Base-by-base conservation (phyloP, 2,113 vertebrate species). In the Pyxicephalus adspersus region DNA sequence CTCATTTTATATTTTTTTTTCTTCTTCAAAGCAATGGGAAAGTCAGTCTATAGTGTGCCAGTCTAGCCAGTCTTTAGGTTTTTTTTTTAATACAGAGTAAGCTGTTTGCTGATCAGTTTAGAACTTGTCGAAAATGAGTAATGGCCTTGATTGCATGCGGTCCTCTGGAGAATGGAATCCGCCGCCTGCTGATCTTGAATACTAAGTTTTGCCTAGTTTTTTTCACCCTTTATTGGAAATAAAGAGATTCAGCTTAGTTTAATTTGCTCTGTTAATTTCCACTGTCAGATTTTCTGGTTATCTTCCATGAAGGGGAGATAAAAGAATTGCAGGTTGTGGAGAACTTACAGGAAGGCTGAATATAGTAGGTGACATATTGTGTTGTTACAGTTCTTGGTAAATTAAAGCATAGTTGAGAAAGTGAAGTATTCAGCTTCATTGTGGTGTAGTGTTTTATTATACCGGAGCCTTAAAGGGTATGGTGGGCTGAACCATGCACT, bases 71-170 rank as follows among this genome's bases (percentile, higher is more conserved):
- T 81, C 54, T 73, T 57, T 57, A 55, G 25, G 18, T 23, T 61
- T 25, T 61, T 60, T 45, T 5, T 74, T 23, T 17, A 31, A 64
- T 75, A 51, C 50, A 71, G 68, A 83, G 82, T 64, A 71, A 82
- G 83, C 83, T 82, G 68, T 83, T 79, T 78, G 72, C 83, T 60
- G 84, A 81, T 85, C 57, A 67, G 67, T 83, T 76, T 64, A 55
- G 82, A 75, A 82, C 64, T 83, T 85, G 84, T 85, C 84, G 67
- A 79, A 85, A 82, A 85, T 83, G 78, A 85, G 71, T 78, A 79
- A 85, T 82, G 79, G 22, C 70, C 77, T 64, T 68, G 70, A 72
- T 64, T 70, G 22, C 17, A 38, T 67, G 77, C 61, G 58, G 25
- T 81, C 60, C 63, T 61, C 13, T 26, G 57, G 83, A 77, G 83